These are phyloP conservation scores for Hemitrygon akajei DNA, from an alignment of 2,797 vertebrate genomes.

Conservation along the genomic window DNA sequence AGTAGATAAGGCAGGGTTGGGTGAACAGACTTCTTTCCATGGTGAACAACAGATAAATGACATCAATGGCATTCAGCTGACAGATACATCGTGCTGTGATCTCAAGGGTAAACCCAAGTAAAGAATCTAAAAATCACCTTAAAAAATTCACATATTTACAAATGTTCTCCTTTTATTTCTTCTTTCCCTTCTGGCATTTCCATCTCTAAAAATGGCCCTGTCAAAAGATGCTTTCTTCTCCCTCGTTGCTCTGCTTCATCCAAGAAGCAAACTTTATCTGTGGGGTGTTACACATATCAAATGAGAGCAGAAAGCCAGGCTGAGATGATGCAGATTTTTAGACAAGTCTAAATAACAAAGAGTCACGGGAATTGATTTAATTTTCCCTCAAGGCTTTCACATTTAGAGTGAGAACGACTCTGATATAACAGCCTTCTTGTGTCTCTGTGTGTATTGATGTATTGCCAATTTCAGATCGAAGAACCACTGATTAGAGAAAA, in stretches of 20 bases:
- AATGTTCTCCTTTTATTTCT: neutral
- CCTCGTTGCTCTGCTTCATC: neutral
- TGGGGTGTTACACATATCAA: neutral
- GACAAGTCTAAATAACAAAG: neutral
- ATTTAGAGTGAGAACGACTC: neutral
- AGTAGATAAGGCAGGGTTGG: neutral
- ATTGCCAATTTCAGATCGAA: neutral
- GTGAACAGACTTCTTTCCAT: too few relatives aligned
- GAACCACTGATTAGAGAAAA: neutral
- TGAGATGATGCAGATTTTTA: neutral
- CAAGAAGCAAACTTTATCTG: neutral
- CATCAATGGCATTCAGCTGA: neutral
- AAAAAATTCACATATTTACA: slow-evolving; percentile 21
- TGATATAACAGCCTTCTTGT: neutral
- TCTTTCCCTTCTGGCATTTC: neutral
- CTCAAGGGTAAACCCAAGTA: neutral
- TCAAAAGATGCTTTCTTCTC: neutral
- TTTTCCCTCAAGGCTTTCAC: neutral
- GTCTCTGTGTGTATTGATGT: too few relatives aligned
- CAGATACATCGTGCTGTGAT: neutral
- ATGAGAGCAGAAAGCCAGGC: neutral
- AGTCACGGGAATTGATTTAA: neutral
- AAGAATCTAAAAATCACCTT: neutral
- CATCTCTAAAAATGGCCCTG: neutral
- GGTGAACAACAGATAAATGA: neutral